Base-by-base conservation (phyloP, 2,797 vertebrate species). In the Neomorphus geoffroyi region DNA sequence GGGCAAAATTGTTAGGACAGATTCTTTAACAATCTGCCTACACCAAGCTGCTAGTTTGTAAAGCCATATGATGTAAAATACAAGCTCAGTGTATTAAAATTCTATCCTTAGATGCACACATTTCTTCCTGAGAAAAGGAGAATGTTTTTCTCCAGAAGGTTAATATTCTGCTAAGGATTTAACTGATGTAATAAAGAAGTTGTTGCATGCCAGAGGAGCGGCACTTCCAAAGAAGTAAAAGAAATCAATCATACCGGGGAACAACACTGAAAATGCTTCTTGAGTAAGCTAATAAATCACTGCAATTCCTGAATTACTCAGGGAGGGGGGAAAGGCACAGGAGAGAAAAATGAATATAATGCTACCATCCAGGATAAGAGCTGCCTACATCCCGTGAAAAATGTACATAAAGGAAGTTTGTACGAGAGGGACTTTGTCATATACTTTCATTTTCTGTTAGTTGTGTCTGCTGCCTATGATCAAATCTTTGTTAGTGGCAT, bases 251-350 rank as follows among this genome's bases (percentile, higher is more conserved):
- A 58, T 22, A 37, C 0, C 9, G 18, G 19, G 23, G 3, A 57
- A n/a, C 22, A 73, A 54, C 45, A 73, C 27, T 35, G 7, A 7
- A 64, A 78, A 35, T 50, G 2, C 61, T 73, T 91, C 39, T 26
- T 22, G 14, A 32, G 9, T 51, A 66, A 73, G 11, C 57, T 24
- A 75, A 77, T 45, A 70, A 57, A 54, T 27, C 39, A 70, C 9
- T 35, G 23, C 3, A 66, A 45, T 54, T 58, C 58, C 32, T 61
- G 37, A 62, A 50, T 90, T 90, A 28, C 28, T 84, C 10, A 7
- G 14, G 7, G 8, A 50, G 4, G 7, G 2, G 18, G 13, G 3
- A 10, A 22, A 66, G 6, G 7, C 0, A 1, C 35, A 26, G 8
- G 17, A 90, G 28, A 53, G 10, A 74, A 85, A 75, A 90, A 78